Conservation (phyloP, 2,888 invertebrate genomes). For the Magallana nippona region DNA sequence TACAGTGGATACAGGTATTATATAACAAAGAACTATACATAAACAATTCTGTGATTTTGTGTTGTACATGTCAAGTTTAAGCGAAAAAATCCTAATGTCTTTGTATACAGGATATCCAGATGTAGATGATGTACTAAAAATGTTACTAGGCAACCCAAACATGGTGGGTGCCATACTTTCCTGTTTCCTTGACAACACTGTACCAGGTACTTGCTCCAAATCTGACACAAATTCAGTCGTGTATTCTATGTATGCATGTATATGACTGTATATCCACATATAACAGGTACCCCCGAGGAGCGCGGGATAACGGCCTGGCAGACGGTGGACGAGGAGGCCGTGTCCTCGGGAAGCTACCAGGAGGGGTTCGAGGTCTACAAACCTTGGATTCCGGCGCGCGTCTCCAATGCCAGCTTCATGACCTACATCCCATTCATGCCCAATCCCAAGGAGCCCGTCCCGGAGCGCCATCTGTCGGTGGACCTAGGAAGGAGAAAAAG, state of each 20-base stretch:
- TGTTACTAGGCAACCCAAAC: conserved; percentile 58
- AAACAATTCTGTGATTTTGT: too few species aligned
- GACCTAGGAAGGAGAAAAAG: conserved; percentile 41
- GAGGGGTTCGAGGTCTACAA: conserved; percentile 56
- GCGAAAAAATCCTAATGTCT: neutral
- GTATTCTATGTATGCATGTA: too few species aligned
- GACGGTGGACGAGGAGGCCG: conserved; percentile 40
- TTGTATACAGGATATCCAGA: conserved; percentile 47
- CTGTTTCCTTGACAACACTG: conserved; percentile 57
- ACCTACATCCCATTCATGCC: conserved; percentile 56
- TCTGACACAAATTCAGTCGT: too few species aligned
- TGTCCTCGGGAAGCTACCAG: conserved; percentile 41
- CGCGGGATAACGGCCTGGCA: conserved; percentile 56
- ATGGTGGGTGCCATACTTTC: conserved; percentile 53
- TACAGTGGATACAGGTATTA: conserved; percentile 66
- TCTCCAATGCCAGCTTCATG: conserved; percentile 44
- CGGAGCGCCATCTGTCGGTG: conserved; percentile 37
- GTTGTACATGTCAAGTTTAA: neutral
- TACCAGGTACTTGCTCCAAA: conserved; percentile 29
- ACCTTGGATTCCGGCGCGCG: conserved; percentile 43
- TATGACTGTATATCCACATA: neutral
- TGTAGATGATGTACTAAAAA: conserved; percentile 52
- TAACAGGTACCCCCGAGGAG: conserved; percentile 48
- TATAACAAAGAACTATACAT: too few species aligned
- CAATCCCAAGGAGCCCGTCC: conserved; percentile 11